Evolutionary conservation across 2,888 invertebrate genomes (phyloP).

Genomic region (Drosophila sordidula): DNA sequence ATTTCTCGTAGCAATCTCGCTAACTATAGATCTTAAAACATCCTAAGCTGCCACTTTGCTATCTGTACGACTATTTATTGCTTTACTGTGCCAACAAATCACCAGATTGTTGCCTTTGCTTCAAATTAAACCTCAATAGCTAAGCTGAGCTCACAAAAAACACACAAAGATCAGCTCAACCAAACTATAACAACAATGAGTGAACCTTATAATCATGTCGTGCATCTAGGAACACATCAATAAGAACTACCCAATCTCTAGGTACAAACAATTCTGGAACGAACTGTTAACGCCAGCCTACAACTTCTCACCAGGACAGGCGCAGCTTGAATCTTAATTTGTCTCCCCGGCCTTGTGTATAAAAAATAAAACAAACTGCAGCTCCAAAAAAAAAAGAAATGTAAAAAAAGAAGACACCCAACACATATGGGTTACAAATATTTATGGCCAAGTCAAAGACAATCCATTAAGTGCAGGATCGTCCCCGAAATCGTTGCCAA

Average conservation of each 20-base stretch:
- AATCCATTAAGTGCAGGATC: conserved; percentile 64
- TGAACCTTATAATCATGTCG: conserved; percentile 24
- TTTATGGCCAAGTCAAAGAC: conserved; percentile 67
- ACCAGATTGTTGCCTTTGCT: conserved; percentile 26
- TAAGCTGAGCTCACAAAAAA: conserved; percentile 27
- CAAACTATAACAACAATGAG: conserved; percentile 33
- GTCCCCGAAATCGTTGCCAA: conserved; percentile 36
- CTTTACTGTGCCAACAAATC: conserved; percentile 38
- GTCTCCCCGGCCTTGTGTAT: conserved; percentile 23
- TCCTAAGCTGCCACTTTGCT: conserved; percentile 12
- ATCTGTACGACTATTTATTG: conserved; percentile 40
- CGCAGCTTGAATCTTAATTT: conserved; percentile 52
- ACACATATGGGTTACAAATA: conserved; percentile 57
- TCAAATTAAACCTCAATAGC: conserved; percentile 44
- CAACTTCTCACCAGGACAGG: conserved; percentile 60
- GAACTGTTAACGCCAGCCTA: conserved; percentile 74
- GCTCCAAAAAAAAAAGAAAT: conserved; percentile 44
- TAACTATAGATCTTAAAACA: not conserved
- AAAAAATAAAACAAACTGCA: conserved; percentile 23
- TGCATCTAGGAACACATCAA: conserved; percentile 27
- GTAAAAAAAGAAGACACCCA: conserved; percentile 29
- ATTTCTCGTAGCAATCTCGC: not conserved
- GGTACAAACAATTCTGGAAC: conserved; percentile 25
- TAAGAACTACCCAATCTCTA: conserved; percentile 26
- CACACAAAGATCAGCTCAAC: conserved; percentile 30